A percentile compares a stretch with the other conserved stretches of the same genome.
Conservation (phyloP, 2,113 vertebrate species). For the Cercocebus atys region DNA sequence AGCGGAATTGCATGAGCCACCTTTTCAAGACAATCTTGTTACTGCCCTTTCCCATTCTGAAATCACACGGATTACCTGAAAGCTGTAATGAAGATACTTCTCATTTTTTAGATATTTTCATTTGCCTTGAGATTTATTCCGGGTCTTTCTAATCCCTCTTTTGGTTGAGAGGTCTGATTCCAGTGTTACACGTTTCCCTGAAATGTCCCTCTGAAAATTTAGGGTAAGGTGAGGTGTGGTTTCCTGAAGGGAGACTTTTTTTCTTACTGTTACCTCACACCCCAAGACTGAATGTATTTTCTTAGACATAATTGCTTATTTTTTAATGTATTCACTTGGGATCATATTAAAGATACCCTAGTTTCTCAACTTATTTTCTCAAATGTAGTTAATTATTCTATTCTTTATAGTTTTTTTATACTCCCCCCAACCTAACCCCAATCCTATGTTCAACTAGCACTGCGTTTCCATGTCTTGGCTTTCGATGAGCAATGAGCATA, state of each 20-base stretch:
- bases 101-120: neutral
- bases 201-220: neutral
- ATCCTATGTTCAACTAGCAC: neutral
- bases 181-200: neutral
- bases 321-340: slow-evolving; percentile 15
- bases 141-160: neutral
- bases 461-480: neutral
- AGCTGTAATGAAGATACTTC: neutral
- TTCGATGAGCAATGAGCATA: neutral
- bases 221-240: neutral
- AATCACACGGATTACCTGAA: neutral
- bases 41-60: neutral
- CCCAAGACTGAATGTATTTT: neutral
- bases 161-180: neutral
- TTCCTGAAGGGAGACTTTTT: neutral
- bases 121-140: neutral
- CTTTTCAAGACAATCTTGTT: neutral
- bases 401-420: neutral
- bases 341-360: slow-evolving; percentile 31
- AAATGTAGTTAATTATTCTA: neutral
- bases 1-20: neutral
- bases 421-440: neutral
- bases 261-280: neutral
- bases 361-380: slow-evolving; percentile 32
- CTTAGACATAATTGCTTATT: neutral